Evolutionary conservation across 2,888 invertebrate species (phyloP).

Genomic region (Podabrus alpinus): DNA sequence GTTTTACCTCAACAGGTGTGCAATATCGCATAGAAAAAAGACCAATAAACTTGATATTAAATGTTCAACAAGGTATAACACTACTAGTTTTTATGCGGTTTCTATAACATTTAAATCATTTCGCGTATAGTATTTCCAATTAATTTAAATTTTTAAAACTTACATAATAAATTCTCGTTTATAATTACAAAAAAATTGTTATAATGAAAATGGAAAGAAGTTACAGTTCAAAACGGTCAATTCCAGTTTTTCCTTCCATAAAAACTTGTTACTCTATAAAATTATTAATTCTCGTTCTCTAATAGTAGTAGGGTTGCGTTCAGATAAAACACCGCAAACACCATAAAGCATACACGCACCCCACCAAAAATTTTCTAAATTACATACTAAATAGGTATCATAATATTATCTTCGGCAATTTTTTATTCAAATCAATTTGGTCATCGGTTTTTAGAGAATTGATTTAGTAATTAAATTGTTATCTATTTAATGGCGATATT

Average conservation of each 20-base stretch:
- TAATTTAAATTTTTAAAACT: background rate
- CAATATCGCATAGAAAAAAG: constrained; percentile 33
- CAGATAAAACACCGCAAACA: background rate
- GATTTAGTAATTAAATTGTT: background rate
- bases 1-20: constrained; percentile 39
- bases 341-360: background rate
- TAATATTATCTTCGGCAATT: background rate
- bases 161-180: background rate
- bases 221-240: background rate
- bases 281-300: background rate
- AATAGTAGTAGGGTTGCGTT: background rate
- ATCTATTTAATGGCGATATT: constrained; percentile 29
- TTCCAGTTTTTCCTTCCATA: background rate
- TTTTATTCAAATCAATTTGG: background rate
- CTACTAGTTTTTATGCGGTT: constrained; percentile 24
- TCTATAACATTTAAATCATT: constrained; percentile 25
- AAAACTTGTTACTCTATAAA: background rate
- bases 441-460: background rate
- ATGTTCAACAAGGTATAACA: constrained; percentile 21
- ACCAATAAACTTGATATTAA: constrained; percentile 29
- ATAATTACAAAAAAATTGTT: background rate
- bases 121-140: background rate
- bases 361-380: background rate
- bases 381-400: too few relatives aligned
- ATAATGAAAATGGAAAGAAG: background rate